Evolutionary conservation across 2,113 vertebrate genomes (phyloP).

Genomic region (Stictonetta naevosa): DNA sequence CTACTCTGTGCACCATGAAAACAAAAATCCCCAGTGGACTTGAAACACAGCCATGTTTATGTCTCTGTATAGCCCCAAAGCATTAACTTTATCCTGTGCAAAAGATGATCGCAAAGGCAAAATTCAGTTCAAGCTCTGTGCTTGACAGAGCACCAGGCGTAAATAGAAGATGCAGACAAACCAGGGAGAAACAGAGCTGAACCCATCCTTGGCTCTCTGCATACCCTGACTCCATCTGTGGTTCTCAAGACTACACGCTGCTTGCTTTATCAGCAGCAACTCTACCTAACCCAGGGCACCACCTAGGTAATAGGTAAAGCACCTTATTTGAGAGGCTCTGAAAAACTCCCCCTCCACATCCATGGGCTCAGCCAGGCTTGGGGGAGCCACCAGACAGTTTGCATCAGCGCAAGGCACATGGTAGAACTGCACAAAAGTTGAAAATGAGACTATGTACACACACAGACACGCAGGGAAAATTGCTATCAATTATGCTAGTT

Average conservation of each 20-base stretch:
- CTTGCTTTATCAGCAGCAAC: not conserved
- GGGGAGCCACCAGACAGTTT: accelerated
- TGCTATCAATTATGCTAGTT: slow-evolving; percentile 62
- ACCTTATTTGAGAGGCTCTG: not conserved
- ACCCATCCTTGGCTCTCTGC: not conserved
- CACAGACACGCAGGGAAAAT: slow-evolving; percentile 49
- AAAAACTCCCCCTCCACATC: not conserved
- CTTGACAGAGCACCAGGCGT: not conserved
- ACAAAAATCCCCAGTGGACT: not conserved
- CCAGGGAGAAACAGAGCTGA: not conserved
- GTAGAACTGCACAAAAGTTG: slow-evolving; percentile 33
- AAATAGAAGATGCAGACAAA: not conserved
- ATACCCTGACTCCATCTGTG: not conserved
- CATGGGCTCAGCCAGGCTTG: not conserved
- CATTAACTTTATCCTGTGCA: not conserved
- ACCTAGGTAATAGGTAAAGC: not conserved
- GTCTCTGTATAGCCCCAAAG: not conserved
- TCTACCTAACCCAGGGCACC: not conserved
- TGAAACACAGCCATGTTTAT: not conserved
- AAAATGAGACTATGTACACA: slow-evolving; percentile 8
- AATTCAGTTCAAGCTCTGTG: not conserved
- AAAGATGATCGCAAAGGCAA: not conserved
- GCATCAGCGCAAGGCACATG: accelerated
- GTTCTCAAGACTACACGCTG: not conserved
- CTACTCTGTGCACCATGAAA: not conserved